Evolutionary conservation across 2,113 vertebrate genomes (phyloP), one percentile per base, ranked within the genome.

Genomic region (Cebus imitator): DNA sequence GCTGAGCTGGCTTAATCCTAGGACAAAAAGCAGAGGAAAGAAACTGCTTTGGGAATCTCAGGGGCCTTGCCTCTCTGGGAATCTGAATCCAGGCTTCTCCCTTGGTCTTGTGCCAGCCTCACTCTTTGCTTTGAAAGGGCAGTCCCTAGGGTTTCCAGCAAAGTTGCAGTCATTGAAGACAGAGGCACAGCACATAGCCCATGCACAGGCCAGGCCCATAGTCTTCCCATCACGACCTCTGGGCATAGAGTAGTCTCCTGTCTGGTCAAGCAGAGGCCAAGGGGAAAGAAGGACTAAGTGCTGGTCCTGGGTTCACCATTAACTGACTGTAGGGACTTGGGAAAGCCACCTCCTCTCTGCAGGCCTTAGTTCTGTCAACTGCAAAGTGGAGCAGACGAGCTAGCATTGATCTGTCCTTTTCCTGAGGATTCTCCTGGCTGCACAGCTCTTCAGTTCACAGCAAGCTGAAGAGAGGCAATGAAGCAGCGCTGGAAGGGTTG

Each of bases 231-330:
- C 17, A 2, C 5, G 18, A 55, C 10, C 5, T 1, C 5, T 20
- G 70, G 57, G 66, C 52, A 45, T 11, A 17, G 20, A 64, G 32
- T 64, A 45, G 61, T 14, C 68, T 90, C 37, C 52, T 80, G 11
- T 52, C 84, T 25, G 20, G 27, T 37, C 0, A 6, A 84, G 35
- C 0, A 1, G 66, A 97, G 90, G 87, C 78, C 0, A 0, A 11
- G 90, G 87, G 91, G 85, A 90, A 68, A 85, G 75, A 73, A 79
- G 83, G 1, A 9, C 8, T 73, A 0, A 75, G 40, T 37, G 94
- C 72, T 0, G 0, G 61, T 85, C 90, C 84, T 32, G 0, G 94
- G 95, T 48, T 90, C 97, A 89, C 45, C 37, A 37, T 23, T 32
- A 82, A 84, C 97, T 73, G 21, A 0, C 0, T 16, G 57, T 55